A percentile compares a stretch with the other conserved stretches of the same genome.
phyloP scores from a whole-genome alignment of 2,797 vertebrate genomes.

The Trichosurus vulpecula region DNA sequence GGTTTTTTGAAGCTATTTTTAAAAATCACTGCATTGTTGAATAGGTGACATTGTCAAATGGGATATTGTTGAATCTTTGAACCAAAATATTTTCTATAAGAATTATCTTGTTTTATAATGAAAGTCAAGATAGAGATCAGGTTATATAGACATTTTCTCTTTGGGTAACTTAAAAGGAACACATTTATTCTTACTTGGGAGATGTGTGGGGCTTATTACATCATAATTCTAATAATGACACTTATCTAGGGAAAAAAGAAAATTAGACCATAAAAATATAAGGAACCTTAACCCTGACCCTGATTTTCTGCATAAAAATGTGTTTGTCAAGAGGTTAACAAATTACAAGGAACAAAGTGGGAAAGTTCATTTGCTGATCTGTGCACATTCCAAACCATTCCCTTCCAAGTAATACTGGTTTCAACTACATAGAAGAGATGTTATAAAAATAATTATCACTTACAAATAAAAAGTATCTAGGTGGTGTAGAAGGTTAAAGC shows the following conservation, averaged over 20 bases:
- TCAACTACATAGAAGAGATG: not conserved
- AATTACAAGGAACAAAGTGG: not conserved
- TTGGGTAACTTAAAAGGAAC: not conserved
- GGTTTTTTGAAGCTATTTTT: too few relatives aligned
- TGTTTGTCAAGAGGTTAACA: not conserved
- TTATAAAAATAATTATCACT: not conserved
- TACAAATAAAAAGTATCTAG: not conserved
- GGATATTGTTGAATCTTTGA: not conserved
- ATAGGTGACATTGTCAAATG: not conserved
- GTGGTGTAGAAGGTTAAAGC: not conserved
- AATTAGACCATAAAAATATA: not conserved
- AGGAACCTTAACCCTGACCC: not conserved
- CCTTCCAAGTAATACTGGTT: not conserved
- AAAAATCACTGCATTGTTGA: not conserved
- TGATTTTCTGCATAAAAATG: not conserved
- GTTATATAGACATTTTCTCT: constrained; percentile 6
- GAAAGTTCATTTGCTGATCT: not conserved
- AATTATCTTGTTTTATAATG: not conserved
- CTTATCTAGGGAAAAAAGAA: not conserved
- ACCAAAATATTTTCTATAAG: not conserved
- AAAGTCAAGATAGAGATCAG: not conserved
- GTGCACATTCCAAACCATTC: not conserved
- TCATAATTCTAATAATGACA: not conserved
- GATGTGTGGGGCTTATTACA: not conserved
- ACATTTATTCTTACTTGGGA: not conserved